Base-by-base conservation (phyloP, 92 coral and sea anemone species). In the Pocillopora meandrina region DNA sequence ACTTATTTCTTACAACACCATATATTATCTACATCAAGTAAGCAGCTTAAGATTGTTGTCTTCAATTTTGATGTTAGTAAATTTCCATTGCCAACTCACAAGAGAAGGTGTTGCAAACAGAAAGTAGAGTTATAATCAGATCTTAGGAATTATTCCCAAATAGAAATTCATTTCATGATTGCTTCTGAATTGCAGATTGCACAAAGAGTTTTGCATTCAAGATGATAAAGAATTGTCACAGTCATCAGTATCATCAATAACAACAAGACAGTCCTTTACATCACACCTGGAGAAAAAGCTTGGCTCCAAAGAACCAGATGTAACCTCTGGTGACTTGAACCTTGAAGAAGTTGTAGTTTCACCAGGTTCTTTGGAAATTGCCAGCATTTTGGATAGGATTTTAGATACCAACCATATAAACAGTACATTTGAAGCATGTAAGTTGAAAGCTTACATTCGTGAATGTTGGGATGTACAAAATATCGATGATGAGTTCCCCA, bases 401-500 rank as follows among this genome's bases (percentile, higher is more conserved):
- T 66, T 93, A 49, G 81, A 76, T 35, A 72, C 90, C 31, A 87
- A 79, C 61, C 79, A 89, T 33, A 61, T 61, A 20, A 93, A 92
- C 78, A 81, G 70, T 31, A 89, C 87, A 71, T 93, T 93, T 91
- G 98, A 93, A 77, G 84, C 95, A 17, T 87, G 86, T 65, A 93
- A 93, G 81, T 61, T 93, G 85, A 93, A 93, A 76, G 87, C 84
- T 36, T 93, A 93, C 84, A 89, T 93, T 35, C 86, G 95, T 59
- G 98, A 93, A 26, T 93, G 98, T 75, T 93, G 98, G 98, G 98
- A 93, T 61, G 98, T 93, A 33, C 77, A 90, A 65, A 82, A 65
- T 67, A 85, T 93, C 61, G 93, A 91, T 69, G 95, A 93, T 14
- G 92, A 88, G 72, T 92, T 93, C 23, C 98, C 95, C 0, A 93